Evolutionary conservation across 2,888 invertebrate genomes (phyloP), one percentile per base, ranked within the genome.

Genomic region (Ectemnius lituratus): DNA sequence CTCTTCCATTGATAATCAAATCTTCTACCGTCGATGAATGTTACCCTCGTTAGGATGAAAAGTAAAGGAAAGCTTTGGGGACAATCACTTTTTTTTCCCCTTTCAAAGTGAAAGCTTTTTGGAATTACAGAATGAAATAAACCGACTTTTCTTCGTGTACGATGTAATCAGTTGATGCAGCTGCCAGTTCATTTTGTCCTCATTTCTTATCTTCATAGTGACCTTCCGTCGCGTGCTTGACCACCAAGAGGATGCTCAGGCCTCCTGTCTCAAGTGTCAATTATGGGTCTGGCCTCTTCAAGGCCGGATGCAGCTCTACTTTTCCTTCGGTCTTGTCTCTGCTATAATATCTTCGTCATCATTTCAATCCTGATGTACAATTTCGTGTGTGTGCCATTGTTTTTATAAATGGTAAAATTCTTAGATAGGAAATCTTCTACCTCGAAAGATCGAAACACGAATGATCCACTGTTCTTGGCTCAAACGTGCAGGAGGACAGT

Each of bases 171-270:
- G 11, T 6, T 37, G 37, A 37, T 23, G 37, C 8, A 37, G 37
- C 23, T 23, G 3, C 23, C 23, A 45, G 18, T 60, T 46, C 13
- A 14, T 18, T 27, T 13, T 6, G 61, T 61, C 61, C 49, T 62
- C 47, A 14, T 62, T 62, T 52, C 62, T 49, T 62, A 62, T 62
- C 62, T 49, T 62, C 23, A 2, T 4, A 3, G 16, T 28, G 62
- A 49, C 62, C 47, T 62, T 62, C 62, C 27, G 5, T 27, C 20
- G 27, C 11, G 23, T 23, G 62, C 49, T 62, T 62, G 52, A 27
- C 52, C 49, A 47, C 23, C 62, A 49, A 49, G 14, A 13, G n/a
- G 16, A 52, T 16, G 52, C 52, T 52, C 27, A 23, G n/a, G n/a
- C 23, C 47, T n/a, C 8, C 46, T 16, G 61, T 61, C 46, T 46